These are phyloP conservation scores for Neria commutata DNA, from an alignment of 2,888 invertebrate genomes.

Conservation along the genomic window DNA sequence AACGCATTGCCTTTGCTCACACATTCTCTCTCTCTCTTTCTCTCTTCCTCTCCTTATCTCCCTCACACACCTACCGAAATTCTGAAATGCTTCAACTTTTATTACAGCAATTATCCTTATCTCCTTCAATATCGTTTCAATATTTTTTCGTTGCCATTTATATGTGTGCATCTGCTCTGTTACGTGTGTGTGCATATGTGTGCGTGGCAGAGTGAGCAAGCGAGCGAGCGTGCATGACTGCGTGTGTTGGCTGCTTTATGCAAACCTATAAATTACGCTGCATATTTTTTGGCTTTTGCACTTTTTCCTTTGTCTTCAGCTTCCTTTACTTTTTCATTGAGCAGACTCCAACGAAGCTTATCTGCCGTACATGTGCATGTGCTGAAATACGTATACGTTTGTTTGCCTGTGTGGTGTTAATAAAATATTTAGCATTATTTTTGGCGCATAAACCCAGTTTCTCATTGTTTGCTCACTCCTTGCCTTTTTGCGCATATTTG, in stretches of 20 bases:
- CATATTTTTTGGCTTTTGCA: slow-evolving; percentile 1
- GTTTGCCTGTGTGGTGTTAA: background rate
- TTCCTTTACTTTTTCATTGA: too few species aligned
- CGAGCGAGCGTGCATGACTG: too few species aligned
- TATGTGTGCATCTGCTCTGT: background rate
- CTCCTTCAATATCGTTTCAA: slow-evolving; percentile 50
- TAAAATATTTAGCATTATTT: slow-evolving; percentile 2
- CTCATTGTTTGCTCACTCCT: background rate
- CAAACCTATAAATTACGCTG: slow-evolving; percentile 1
- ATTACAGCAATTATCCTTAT: slow-evolving; percentile 61
- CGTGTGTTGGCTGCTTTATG: background rate
- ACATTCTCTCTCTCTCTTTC: slow-evolving; percentile 1
- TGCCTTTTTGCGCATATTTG: background rate
- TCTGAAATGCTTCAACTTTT: slow-evolving; percentile 48
- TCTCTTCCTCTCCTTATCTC: slow-evolving; percentile 20
- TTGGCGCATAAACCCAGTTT: too few species aligned
- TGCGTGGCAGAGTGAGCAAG: too few species aligned
- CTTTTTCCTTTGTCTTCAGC: background rate
- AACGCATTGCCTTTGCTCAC: too few species aligned
- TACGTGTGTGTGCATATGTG: too few species aligned
- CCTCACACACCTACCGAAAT: too few species aligned
- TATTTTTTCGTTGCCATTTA: slow-evolving; percentile 48
- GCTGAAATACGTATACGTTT: background rate
- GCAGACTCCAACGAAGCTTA: too few species aligned
- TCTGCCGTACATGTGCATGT: background rate